A percentile compares a stretch with the other conserved stretches of the same genome.
phyloP scores from a whole-genome alignment of 2,888 invertebrate genomes.

The Agonopterix alstromeriana region DNA sequence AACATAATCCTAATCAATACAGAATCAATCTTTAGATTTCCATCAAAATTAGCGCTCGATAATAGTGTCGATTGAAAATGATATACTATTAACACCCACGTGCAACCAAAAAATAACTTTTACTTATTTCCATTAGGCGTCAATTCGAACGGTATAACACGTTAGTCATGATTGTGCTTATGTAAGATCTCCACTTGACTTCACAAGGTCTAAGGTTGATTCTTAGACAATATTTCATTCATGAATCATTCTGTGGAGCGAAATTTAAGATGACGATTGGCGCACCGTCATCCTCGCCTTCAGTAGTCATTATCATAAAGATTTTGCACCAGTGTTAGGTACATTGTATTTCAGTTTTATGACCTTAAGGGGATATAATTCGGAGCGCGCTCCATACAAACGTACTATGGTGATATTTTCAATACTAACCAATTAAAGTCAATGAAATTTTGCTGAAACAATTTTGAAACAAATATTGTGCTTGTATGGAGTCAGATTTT shows the following conservation, averaged over 20 bases:
- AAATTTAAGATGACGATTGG: constrained; percentile 18
- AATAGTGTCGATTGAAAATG: background rate
- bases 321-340: background rate
- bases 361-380: too few relatives aligned
- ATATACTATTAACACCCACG: constrained; percentile 22
- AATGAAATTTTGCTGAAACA: too few relatives aligned
- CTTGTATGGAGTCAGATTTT: too few relatives aligned
- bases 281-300: constrained; percentile 1
- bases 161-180: constrained; percentile 21
- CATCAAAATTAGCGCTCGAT: too few relatives aligned
- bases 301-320: background rate
- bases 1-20: too few relatives aligned
- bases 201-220: constrained; percentile 33
- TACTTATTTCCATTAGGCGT: constrained; percentile 39
- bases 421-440: too few relatives aligned
- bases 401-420: too few relatives aligned
- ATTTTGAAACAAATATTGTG: too few relatives aligned
- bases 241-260: constrained; percentile 32
- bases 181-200: constrained; percentile 24
- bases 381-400: too few relatives aligned
- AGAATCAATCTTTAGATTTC: too few relatives aligned
- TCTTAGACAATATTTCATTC: constrained; percentile 26
- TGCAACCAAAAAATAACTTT: constrained; percentile 27
- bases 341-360: background rate
- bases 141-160: constrained; percentile 20